Evolutionary conservation across 1,140 invertebrate genomes (phyloP), one percentile per base, ranked within the genome.

Genomic region (Meloidogyne hapla): DNA sequence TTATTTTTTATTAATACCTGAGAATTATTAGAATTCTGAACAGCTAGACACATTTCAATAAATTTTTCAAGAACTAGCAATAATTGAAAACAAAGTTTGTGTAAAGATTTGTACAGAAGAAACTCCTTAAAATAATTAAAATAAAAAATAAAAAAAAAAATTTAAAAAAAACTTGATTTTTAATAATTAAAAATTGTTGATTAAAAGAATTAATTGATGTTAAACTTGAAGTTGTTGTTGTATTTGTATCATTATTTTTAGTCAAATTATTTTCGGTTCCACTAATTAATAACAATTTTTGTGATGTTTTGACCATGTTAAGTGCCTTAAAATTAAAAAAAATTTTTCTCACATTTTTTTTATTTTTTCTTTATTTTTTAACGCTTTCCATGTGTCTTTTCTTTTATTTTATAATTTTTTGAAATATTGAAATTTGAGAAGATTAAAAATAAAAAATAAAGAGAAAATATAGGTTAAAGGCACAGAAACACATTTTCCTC

Each of bases 81-180:
- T 15, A 97, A 89, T 87, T 98, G 95, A 84, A 98, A 96, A 85
- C 96, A 93, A 4, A 98, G 89, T 85, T 95, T 95, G 88, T 96
- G 12, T 96, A 89, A 66, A 92, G 70, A 91, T 81, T 92, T 91
- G 21, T 93, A 94, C 33, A 95, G 87, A 77, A 94, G 93, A 12
- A 90, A 68, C 82, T 89, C 88, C 73, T 87, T 69, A 66, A 85
- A 81, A 13, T 18, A 63, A 33, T 33, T 33, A 18, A 28, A 3
- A 12, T 69, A 25, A 62, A 62, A n/a, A 48, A 18, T 38, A 28
- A 25, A 42, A 38, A 48, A 48, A 25, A 23, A 56, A 61, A 28
- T 28, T 62, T 42, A 25, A 25, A 77, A 25, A 33, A 21, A 56
- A 80, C n/a, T 26, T 79, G 64, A 40, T 79, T 61, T 18, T 67